These are phyloP conservation scores for Muscicapa striata DNA, from an alignment of 2,797 vertebrate species.

Conservation along the genomic window DNA sequence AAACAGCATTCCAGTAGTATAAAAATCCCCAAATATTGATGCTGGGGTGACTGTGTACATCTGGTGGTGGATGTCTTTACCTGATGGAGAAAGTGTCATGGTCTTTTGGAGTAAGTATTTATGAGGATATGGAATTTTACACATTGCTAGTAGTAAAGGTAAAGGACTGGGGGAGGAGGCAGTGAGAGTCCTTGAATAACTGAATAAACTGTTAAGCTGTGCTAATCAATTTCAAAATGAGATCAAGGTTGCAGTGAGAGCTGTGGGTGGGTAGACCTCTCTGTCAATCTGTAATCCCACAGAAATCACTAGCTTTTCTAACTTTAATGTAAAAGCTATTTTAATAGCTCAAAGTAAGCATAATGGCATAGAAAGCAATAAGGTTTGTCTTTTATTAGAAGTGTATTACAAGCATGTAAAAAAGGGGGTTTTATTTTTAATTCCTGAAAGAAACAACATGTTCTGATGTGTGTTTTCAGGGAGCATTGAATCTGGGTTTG, in stretches of 20 bases:
- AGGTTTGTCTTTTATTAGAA: background rate
- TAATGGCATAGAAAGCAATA: background rate
- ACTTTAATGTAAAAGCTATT: background rate
- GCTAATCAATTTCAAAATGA: background rate
- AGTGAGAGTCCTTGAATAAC: background rate
- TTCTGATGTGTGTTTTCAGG: background rate
- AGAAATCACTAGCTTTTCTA: background rate
- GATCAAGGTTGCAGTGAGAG: background rate
- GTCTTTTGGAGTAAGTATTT: background rate
- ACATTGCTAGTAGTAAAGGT: background rate
- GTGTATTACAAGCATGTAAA: background rate
- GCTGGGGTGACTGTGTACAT: background rate
- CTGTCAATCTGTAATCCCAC: background rate
- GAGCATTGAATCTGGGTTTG: background rate
- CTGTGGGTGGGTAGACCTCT: background rate
- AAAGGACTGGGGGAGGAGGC: background rate
- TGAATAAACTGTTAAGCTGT: background rate
- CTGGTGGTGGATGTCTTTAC: background rate
- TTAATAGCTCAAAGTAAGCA: background rate
- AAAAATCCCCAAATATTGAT: background rate
- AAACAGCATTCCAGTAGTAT: background rate
- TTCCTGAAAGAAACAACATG: background rate
- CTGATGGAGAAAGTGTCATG: background rate
- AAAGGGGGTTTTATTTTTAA: background rate
- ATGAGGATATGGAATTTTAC: background rate